Evolutionary conservation across 23 tunicate species (phyloP).

Genomic region (Botrylloides violaceus): DNA sequence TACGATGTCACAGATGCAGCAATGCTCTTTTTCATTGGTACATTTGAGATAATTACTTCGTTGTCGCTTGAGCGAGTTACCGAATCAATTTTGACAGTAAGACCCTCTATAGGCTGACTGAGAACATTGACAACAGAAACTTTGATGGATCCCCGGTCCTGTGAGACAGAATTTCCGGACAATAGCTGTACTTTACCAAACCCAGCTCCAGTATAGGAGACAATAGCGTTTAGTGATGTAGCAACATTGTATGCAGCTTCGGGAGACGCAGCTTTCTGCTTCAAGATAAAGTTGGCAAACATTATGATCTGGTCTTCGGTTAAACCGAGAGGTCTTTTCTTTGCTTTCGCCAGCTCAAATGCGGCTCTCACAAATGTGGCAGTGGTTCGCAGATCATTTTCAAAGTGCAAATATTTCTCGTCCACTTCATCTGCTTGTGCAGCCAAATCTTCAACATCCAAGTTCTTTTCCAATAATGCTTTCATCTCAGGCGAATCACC

Average conservation of each 20-base stretch:
- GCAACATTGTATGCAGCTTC: constrained; percentile 41
- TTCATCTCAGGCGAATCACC: constrained; percentile 32
- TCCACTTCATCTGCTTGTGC: constrained; percentile 94
- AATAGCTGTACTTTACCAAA: constrained; percentile 50
- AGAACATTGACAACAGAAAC: constrained; percentile 52
- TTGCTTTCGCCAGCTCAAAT: constrained; percentile 16
- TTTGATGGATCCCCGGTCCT: constrained; percentile 34
- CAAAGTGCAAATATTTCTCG: constrained; percentile 77
- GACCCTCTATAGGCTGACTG: constrained; percentile 42
- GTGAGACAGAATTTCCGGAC: constrained; percentile 68
- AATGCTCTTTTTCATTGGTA: constrained; percentile 19
- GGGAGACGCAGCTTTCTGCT: constrained; percentile 36
- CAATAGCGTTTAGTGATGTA: constrained; percentile 25
- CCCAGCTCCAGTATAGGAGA: constrained; percentile 20
- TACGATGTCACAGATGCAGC: constrained; percentile 20
- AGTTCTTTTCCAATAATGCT: constrained; percentile 26
- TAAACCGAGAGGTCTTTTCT: constrained; percentile 10
- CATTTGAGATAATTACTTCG: constrained; percentile 48
- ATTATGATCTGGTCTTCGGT: constrained; percentile 44
- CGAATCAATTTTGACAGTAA: constrained; percentile 64
- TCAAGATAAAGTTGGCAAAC: constrained; percentile 51
- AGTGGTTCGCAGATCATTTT: constrained; percentile 53
- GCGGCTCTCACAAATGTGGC: constrained; percentile 58
- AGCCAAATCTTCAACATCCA: constrained; percentile 91
- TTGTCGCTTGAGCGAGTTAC: constrained; percentile 54